These are phyloP conservation scores for Hypolimnas misippus DNA, from an alignment of 2,888 invertebrate species.

Conservation along the genomic window DNA sequence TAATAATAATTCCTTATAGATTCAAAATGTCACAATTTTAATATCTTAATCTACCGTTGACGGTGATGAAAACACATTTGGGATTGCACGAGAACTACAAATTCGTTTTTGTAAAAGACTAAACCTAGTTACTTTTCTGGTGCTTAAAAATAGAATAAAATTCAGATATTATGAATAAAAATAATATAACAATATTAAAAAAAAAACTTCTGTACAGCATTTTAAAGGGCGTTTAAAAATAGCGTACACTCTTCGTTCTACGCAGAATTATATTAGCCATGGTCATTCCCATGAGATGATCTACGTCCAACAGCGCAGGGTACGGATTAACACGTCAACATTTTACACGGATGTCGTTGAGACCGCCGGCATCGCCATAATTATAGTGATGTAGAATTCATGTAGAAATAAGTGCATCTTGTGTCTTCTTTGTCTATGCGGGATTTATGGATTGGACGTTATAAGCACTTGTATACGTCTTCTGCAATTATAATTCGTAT, in stretches of 20 bases:
- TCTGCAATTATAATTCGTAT: too few species aligned
- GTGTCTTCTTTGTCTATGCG: conserved; percentile 9
- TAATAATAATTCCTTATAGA: too few species aligned
- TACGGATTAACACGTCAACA: conserved; percentile 60
- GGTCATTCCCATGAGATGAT: conserved; percentile 50
- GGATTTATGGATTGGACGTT: not conserved
- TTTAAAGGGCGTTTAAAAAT: conserved; percentile 10
- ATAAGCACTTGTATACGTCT: not conserved
- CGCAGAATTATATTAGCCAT: conserved; percentile 54
- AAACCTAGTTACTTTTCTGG: too few species aligned
- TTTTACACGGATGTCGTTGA: conserved; percentile 54
- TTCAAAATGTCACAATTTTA: too few species aligned
- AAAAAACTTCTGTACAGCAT: too few species aligned
- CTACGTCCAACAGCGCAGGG: conserved; percentile 46
- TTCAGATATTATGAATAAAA: too few species aligned
- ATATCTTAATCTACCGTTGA: too few species aligned
- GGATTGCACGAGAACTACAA: too few species aligned
- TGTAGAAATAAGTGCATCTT: conserved; percentile 22
- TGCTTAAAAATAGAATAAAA: too few species aligned
- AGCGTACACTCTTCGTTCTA: conserved; percentile 23
- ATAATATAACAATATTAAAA: too few species aligned
- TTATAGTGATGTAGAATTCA: conserved; percentile 32
- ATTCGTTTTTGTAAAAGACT: too few species aligned
- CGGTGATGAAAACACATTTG: too few species aligned
- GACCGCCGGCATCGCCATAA: conserved; percentile 44